Evolutionary conservation across 2,113 vertebrate species (phyloP), one percentile per base, ranked within the genome.

Genomic region (Tetrax tetrax): DNA sequence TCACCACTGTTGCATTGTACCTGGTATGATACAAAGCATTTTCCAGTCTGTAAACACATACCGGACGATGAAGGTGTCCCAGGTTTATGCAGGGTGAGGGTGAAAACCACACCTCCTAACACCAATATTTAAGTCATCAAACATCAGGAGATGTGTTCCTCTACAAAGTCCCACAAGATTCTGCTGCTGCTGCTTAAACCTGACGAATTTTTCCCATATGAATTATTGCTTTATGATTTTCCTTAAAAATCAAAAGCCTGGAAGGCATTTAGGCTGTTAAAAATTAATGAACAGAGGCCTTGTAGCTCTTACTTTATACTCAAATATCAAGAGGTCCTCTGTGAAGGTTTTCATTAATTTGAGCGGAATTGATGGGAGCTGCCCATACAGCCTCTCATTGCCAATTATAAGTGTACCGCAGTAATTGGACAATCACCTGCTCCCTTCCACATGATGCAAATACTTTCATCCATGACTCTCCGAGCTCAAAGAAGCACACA

Each of bases 361-460:
- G 23, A 80, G 41, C 56, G 78, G 79, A 77, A 78, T 7, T 82
- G 68, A 94, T 48, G 27, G 83, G 66, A 47, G 54, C 23, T 88
- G 66, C 51, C 12, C 74, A 63, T 59, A 66, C 16, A 27, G 54
- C 14, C 47, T 24, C 47, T 84, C 48, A 70, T 74, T 22, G 18
- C 22, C 50, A 33, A 7, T 57, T 45, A 1, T 6, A 75, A 56
- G 14, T 5, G 35, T 29, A 88, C n/a, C 51, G 50, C 1, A 50
- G 35, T 45, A 83, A 61, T 3, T 45, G 45, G 12, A 53, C 0
- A 0, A 78, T 61, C 43, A 45, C 6, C 9, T 0, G 0, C 37
- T 91, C n/a, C 65, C 25, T 65, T 87, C 61, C 25, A 76, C 29
- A 4, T 6, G 21, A 75, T 15, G 22, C 60, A 12, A 77, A 53